Percentiles rank a stretch among this genome's conserved stretches.
Evolutionary conservation across 2,113 vertebrate species (phyloP).

Genomic region (Prietella phreatophila): DNA sequence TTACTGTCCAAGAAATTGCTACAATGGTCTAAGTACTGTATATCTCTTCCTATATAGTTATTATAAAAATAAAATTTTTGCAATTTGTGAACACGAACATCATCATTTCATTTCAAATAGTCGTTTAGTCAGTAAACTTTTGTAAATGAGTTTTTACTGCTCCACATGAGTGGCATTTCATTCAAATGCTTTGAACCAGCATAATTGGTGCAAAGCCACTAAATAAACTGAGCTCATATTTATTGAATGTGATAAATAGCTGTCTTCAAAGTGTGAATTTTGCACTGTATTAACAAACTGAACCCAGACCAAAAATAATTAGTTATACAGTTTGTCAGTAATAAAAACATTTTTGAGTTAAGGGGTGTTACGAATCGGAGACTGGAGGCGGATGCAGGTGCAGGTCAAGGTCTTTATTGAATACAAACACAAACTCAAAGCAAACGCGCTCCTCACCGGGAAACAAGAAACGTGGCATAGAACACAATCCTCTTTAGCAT

Average conservation of each 20-base stretch:
- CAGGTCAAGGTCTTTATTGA: no score
- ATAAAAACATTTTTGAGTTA: no score
- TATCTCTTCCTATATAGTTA: neutral
- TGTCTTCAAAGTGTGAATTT: neutral
- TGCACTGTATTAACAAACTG: neutral
- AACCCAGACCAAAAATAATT: neutral
- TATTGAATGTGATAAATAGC: neutral
- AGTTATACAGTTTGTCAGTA: neutral
- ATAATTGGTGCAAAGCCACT: neutral
- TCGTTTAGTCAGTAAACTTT: no score
- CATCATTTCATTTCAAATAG: neutral
- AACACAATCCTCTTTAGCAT: no score
- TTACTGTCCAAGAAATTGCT: neutral
- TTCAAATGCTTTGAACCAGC: neutral
- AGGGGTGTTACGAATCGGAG: no score
- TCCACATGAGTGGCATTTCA: neutral
- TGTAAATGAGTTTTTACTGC: neutral
- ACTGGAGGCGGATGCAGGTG: no score
- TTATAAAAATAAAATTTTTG: neutral
- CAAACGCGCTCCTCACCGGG: no score
- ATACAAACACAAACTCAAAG: no score
- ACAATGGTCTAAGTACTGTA: neutral
- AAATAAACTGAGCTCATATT: neutral
- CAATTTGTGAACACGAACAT: neutral
- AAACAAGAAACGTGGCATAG: no score